Evolutionary conservation across 2,888 invertebrate species (phyloP).

Genomic region (Drymonia ruficornis): DNA sequence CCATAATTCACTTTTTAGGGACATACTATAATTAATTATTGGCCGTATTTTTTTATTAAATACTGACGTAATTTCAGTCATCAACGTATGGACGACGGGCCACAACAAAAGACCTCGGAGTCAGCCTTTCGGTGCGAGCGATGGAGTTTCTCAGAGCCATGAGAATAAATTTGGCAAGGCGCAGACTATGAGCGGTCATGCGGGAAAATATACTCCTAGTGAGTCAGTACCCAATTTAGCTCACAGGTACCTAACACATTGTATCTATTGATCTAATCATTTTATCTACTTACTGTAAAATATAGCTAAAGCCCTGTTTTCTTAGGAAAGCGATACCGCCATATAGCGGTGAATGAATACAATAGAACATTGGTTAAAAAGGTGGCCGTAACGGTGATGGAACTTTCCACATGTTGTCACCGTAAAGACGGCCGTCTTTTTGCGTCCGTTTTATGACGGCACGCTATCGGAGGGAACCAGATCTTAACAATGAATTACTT

Average conservation of each 20-base stretch:
- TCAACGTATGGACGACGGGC: constrained; percentile 94
- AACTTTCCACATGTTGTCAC: too few species aligned
- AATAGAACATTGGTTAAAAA: too few species aligned
- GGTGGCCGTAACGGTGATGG: too few species aligned
- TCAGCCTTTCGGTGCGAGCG: constrained; percentile 71
- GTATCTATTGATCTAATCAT: neutral
- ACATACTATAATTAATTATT: too few species aligned
- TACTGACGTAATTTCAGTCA: constrained; percentile 84
- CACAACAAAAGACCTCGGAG: constrained; percentile 83
- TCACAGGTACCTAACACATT: constrained; percentile 61
- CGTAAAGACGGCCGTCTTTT: too few species aligned
- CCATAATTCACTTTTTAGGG: too few species aligned
- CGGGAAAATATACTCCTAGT: constrained; percentile 92
- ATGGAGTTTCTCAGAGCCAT: constrained; percentile 68
- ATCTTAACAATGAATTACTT: too few species aligned
- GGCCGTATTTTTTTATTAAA: neutral
- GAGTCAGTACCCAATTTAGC: constrained; percentile 83
- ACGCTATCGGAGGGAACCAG: too few species aligned
- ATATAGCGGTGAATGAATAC: too few species aligned
- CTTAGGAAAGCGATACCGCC: too few species aligned
- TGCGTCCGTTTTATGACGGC: too few species aligned
- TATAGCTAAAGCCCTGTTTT: neutral
- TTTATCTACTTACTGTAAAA: neutral
- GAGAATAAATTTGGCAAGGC: constrained; percentile 91
- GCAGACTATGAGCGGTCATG: constrained; percentile 91